Conservation (phyloP, 1,140 invertebrate genomes). For the Procambarus clarkii region DNA sequence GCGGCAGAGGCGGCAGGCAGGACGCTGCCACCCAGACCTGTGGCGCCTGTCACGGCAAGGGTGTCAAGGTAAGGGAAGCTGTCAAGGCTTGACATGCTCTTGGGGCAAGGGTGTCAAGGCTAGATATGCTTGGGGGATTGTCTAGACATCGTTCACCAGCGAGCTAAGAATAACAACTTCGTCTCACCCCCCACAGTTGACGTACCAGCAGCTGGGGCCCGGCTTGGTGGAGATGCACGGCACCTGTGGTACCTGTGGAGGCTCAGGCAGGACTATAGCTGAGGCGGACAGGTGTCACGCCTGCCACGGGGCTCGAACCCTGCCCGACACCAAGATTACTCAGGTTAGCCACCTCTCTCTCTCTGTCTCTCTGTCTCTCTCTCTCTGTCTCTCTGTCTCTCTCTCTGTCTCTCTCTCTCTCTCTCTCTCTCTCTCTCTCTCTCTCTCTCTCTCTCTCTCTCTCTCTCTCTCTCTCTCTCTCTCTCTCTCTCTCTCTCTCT, state of each 20-base stretch:
- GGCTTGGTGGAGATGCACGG: constrained; percentile 78
- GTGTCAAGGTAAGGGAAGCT: constrained; percentile 74
- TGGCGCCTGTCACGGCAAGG: constrained; percentile 75
- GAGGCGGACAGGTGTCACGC: constrained; percentile 82
- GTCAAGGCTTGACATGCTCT: neutral
- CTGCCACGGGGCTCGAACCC: constrained; percentile 81
- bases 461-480: neutral
- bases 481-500: constrained; percentile 2
- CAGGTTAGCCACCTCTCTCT: constrained; percentile 75
- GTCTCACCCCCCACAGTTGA: constrained; percentile 59
- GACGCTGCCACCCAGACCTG: constrained; percentile 74
- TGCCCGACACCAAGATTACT: constrained; percentile 78
- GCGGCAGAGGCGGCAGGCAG: constrained; percentile 79
- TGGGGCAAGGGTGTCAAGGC: too few relatives aligned
- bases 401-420: neutral
- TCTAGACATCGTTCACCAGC: too few relatives aligned
- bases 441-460: too few relatives aligned
- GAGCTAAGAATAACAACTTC: too few relatives aligned
- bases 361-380: neutral
- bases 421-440: neutral
- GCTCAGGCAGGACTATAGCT: constrained; percentile 85
- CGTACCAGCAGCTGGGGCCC: constrained; percentile 76
- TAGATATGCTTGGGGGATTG: too few relatives aligned
- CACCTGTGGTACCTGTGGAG: constrained; percentile 86
- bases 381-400: neutral